A percentile compares a stretch with the other conserved stretches of the same genome.
Evolutionary conservation across 2,113 vertebrate genomes (phyloP).

Genomic region (Sardina pilchardus): DNA sequence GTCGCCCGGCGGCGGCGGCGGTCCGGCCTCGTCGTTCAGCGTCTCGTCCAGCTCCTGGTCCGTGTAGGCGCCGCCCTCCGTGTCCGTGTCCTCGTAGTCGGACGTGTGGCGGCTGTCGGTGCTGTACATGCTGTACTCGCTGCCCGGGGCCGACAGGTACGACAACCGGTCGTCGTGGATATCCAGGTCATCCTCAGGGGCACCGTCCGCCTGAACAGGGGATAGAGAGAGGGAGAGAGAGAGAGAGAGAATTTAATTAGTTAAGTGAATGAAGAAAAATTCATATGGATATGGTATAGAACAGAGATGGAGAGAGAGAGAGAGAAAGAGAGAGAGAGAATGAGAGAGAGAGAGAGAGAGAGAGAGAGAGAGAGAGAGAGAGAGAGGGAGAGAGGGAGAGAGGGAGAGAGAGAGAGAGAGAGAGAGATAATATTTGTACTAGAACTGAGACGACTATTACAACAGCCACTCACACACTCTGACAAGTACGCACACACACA

Average conservation of each 20-base stretch:
- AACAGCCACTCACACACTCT: no score
- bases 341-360: background rate
- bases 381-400: background rate
- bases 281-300: background rate
- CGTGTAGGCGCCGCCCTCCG: conserved; percentile 97
- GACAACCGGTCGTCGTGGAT: conserved; percentile 98
- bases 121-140: conserved; percentile 99
- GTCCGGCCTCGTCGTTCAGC: conserved; percentile 93
- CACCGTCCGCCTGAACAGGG: conserved; percentile 86
- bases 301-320: background rate
- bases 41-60: conserved; percentile 99
- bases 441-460: background rate
- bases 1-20: conserved; percentile 78
- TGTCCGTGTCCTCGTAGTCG: conserved; percentile 99
- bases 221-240: background rate
- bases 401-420: background rate
- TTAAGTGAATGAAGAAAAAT: background rate
- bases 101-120: conserved; percentile 99
- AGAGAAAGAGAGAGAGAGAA: background rate
- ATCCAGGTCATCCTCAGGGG: conserved; percentile 94
- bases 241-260: background rate
- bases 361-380: background rate
- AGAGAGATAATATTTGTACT: background rate
- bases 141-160: conserved; percentile 97
- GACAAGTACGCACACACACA: no score